Conservation (phyloP, 2,797 vertebrate genomes). For the Channa striata region DNA sequence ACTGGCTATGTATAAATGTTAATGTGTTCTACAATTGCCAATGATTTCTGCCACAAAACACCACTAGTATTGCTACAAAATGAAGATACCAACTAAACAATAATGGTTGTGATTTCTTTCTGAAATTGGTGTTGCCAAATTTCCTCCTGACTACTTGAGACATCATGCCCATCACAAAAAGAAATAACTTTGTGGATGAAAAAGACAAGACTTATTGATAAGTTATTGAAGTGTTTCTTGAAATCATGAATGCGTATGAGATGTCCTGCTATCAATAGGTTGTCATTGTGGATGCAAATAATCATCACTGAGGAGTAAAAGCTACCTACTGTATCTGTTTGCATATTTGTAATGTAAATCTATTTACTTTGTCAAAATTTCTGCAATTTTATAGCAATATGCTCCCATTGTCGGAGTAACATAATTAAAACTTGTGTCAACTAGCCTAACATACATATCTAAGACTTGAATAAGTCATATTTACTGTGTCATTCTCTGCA, state of each 20-base stretch:
- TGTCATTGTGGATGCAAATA: constrained; percentile 81
- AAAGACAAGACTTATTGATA: constrained; percentile 60
- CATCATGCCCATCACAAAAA: constrained; percentile 54
- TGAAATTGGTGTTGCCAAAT: constrained; percentile 79
- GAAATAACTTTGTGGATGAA: constrained; percentile 60
- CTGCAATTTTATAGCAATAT: constrained; percentile 87
- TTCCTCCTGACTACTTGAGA: constrained; percentile 78
- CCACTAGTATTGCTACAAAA: constrained; percentile 65
- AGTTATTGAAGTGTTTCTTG: constrained; percentile 78
- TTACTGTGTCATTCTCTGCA: constrained; percentile 85
- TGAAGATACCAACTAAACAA: constrained; percentile 49
- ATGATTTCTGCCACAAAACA: constrained; percentile 72
- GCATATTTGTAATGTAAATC: constrained; percentile 83
- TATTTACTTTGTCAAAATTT: constrained; percentile 83
- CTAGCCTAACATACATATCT: constrained; percentile 85
- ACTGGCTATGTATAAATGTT: constrained; percentile 68
- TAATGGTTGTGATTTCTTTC: constrained; percentile 60
- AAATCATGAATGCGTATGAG: constrained; percentile 78
- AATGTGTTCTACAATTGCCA: constrained; percentile 78
- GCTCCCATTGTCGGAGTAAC: constrained; percentile 72
- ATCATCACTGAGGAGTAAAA: constrained; percentile 78
- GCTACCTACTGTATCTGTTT: constrained; percentile 83
- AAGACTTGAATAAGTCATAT: constrained; percentile 84
- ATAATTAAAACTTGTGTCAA: constrained; percentile 80
- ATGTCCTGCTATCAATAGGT: constrained; percentile 82